Conservation (phyloP, 1,140 invertebrate genomes). For the Caenorhabditis remanei region DNA sequence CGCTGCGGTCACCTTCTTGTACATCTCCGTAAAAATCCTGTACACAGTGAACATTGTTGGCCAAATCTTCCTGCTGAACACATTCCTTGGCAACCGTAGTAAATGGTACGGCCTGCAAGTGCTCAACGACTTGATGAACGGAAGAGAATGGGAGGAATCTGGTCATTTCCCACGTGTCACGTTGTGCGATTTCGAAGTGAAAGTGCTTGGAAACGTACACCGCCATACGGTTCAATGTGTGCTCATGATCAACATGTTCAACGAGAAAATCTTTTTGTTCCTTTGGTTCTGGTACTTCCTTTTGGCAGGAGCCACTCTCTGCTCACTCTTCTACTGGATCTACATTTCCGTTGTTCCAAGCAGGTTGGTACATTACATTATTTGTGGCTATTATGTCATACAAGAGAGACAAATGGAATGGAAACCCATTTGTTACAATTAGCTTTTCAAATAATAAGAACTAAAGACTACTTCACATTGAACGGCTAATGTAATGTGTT, state of each 20-base stretch:
- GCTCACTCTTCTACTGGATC: conserved; percentile 77
- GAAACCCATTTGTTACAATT: conserved; percentile 25
- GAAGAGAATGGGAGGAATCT: conserved; percentile 76
- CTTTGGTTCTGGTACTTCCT: conserved; percentile 78
- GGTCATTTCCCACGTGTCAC: conserved; percentile 77
- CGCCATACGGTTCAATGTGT: conserved; percentile 77
- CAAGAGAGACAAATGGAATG: background rate
- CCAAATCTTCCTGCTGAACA: conserved; percentile 76
- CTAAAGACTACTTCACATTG: conserved; percentile 1
- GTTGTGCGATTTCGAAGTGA: conserved; percentile 78
- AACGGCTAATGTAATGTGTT: conserved; percentile 28
- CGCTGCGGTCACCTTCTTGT: conserved; percentile 77
- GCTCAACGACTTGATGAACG: conserved; percentile 77
- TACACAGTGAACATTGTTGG: conserved; percentile 77
- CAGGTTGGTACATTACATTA: conserved; percentile 67
- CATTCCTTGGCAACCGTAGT: conserved; percentile 74
- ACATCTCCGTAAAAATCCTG: conserved; percentile 77
- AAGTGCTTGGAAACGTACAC: conserved; percentile 77
- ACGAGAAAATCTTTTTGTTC: conserved; percentile 81
- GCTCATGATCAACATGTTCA: conserved; percentile 89
- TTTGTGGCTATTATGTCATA: background rate
- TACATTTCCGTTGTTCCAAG: conserved; percentile 77
- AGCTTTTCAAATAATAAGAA: conserved; percentile 9
- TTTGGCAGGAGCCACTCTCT: conserved; percentile 76
- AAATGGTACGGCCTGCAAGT: conserved; percentile 77